Conservation (phyloP, 37 sponge, comb jelly and placozoan genomes). For the Spongia lamella region DNA sequence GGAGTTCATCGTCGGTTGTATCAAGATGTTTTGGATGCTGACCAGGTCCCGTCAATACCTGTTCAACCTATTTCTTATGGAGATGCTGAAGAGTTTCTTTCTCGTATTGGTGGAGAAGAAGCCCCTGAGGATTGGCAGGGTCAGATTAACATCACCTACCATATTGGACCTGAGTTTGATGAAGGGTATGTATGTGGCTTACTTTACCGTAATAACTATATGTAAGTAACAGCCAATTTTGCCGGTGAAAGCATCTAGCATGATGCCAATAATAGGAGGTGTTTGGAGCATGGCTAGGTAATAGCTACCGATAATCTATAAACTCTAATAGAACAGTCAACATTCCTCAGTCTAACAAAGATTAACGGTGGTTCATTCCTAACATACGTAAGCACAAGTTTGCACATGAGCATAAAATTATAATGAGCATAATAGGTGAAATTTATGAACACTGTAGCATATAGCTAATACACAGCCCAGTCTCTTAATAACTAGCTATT, state of each 20-base stretch:
- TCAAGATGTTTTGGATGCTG: conserved; percentile 28
- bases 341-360: too few species aligned
- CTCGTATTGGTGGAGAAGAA: conserved; percentile 16
- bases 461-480: neutral
- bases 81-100: conserved; percentile 57
- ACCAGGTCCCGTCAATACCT: conserved; percentile 64
- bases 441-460: neutral
- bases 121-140: conserved; percentile 71
- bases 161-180: conserved; percentile 44
- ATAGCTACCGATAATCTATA: too few species aligned
- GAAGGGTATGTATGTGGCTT: too few species aligned
- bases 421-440: neutral
- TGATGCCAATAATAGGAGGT: too few species aligned
- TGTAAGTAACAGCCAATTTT: too few species aligned
- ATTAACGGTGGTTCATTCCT: too few species aligned
- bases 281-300: too few species aligned
- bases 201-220: too few species aligned
- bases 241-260: too few species aligned
- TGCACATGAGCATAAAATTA: neutral
- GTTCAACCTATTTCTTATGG: conserved; percentile 83
- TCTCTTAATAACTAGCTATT: too few species aligned
- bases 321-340: too few species aligned
- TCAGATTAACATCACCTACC: conserved; percentile 49
- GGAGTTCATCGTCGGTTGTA: conserved; percentile 57
- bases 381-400: too few species aligned